These are phyloP conservation scores for Gymnocypris eckloni DNA, from an alignment of 2,797 vertebrate genomes.

Conservation along the genomic window DNA sequence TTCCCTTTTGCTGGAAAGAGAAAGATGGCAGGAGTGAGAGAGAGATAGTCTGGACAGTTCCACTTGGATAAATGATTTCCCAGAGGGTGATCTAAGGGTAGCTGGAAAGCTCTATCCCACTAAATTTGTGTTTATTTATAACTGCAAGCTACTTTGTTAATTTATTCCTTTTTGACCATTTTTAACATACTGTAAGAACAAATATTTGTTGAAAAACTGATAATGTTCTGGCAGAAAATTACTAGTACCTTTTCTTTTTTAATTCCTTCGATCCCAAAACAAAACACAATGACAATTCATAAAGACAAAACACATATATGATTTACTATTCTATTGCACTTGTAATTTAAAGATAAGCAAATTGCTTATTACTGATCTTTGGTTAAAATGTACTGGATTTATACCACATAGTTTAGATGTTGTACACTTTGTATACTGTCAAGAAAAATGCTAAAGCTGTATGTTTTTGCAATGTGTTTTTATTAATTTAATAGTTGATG, in stretches of 20 bases:
- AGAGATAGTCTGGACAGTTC: slow-evolving; percentile 17
- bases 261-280: background rate
- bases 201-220: background rate
- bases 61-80: slow-evolving; percentile 61
- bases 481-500: background rate
- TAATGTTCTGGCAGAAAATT: too few species aligned
- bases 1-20: slow-evolving; percentile 61
- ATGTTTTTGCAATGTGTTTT: too few species aligned
- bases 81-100: slow-evolving; percentile 48
- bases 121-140: background rate
- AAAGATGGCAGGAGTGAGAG: slow-evolving; percentile 42
- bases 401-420: too few species aligned
- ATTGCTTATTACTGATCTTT: too few species aligned
- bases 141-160: background rate
- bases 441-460: too few species aligned
- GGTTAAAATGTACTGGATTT: too few species aligned
- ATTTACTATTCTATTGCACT: background rate
- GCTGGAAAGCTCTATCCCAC: slow-evolving; percentile 20
- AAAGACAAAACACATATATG: background rate
- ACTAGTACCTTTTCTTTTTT: background rate
- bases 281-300: background rate
- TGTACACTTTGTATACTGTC: too few species aligned
- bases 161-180: background rate
- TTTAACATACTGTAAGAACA: background rate
- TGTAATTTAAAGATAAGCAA: background rate